These are phyloP conservation scores for Aradus depressus DNA, from an alignment of 2,888 invertebrate genomes.

Conservation along the genomic window DNA sequence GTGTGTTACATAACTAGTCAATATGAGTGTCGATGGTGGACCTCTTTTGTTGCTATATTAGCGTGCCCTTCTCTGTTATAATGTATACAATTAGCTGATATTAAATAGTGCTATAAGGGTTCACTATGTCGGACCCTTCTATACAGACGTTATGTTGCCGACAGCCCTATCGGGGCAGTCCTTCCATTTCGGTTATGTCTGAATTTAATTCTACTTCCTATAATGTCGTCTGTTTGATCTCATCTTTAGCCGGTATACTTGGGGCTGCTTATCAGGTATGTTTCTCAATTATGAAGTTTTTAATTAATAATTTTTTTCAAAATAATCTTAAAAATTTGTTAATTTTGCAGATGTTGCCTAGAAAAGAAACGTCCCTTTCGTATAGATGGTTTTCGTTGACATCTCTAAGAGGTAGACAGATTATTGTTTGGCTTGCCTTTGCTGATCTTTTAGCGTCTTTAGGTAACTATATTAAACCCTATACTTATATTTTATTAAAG, in stretches of 20 bases:
- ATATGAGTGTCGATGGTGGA: too few relatives aligned
- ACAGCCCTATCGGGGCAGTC: conserved; percentile 46
- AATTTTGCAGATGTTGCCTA: conserved; percentile 49
- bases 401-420: conserved; percentile 53
- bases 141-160: conserved; percentile 75
- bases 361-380: conserved; percentile 42
- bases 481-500: not conserved
- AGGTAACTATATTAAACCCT: conserved; percentile 41
- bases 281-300: not conserved
- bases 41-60: too few relatives aligned
- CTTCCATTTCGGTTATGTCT: conserved; percentile 49
- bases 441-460: conserved; percentile 67
- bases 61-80: too few relatives aligned
- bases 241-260: conserved; percentile 58
- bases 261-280: conserved; percentile 67
- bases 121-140: conserved; percentile 64
- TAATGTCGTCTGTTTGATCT: conserved; percentile 60
- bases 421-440: conserved; percentile 66
- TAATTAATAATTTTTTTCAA: not conserved
- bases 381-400: conserved; percentile 48
- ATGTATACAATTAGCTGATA: too few relatives aligned
- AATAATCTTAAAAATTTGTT: not conserved
- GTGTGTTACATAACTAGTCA: too few relatives aligned
- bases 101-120: too few relatives aligned
- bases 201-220: conserved; percentile 65